Evolutionary conservation across 2,797 vertebrate genomes (phyloP).

Genomic region (Scomberomorus guttatus): DNA sequence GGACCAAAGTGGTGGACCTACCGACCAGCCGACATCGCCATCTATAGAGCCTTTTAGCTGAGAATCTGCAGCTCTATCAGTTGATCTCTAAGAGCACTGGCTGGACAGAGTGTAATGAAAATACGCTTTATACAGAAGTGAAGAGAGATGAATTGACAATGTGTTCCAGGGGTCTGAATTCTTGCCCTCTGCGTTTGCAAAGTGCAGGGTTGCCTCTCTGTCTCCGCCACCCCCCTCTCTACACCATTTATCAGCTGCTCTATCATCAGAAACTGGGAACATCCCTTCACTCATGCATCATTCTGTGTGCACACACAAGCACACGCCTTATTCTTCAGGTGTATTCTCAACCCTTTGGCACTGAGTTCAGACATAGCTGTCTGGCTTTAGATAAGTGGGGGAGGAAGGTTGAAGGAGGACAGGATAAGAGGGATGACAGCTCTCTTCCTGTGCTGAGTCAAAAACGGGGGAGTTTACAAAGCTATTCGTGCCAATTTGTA

Average conservation of each 20-base stretch:
- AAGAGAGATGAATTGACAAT: constrained; percentile 73
- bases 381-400: constrained; percentile 62
- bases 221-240: constrained; percentile 39
- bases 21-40: background rate
- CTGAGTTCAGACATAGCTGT: constrained; percentile 74
- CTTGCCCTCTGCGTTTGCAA: constrained; percentile 63
- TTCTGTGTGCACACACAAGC: constrained; percentile 45
- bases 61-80: constrained; percentile 39
- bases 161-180: constrained; percentile 61
- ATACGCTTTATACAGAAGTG: constrained; percentile 70
- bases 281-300: constrained; percentile 51
- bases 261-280: constrained; percentile 66
- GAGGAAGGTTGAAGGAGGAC: constrained; percentile 47
- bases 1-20: background rate
- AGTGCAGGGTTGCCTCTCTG: constrained; percentile 54
- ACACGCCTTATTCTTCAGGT: constrained; percentile 67
- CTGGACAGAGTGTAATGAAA: constrained; percentile 54
- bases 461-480: constrained; percentile 56
- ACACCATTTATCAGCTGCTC: constrained; percentile 67
- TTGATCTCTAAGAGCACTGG: constrained; percentile 51
- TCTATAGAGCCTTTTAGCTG: background rate
- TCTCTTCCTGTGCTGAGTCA: constrained; percentile 78
- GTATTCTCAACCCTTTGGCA: constrained; percentile 63
- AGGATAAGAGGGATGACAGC: constrained; percentile 71
- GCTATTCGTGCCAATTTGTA: constrained; percentile 38